Base-by-base conservation (phyloP, 2,797 vertebrate genomes). In the Danio tinwini region DNA sequence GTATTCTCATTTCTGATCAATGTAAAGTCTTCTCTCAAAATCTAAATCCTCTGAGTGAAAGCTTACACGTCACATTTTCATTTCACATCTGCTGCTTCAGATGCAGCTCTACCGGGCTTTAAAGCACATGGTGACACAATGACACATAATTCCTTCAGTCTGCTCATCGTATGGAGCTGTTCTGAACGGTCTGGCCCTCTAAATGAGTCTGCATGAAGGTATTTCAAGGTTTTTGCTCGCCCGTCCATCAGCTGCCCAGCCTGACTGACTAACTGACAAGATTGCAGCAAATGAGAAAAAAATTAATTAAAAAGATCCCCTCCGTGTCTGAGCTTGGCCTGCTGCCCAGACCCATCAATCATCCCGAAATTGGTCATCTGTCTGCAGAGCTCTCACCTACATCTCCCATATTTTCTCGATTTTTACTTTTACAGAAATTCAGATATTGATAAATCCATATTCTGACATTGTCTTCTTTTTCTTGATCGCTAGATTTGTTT, bases 241-340 rank as follows among this genome's bases (percentile, higher is more conserved):
- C 53, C 3, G 13, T 39, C 62, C 42, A 64, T 58, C 78, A 65
- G 42, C 58, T 39, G 58, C 67, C 29, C 58, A 56, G 21, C 2
- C 44, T 19, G 44, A 59, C 29, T 19, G 40, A 67, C 74, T 53
- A 76, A 76, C 74, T 65, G 75, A 68, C 63, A 49, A 45, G 64
- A 78, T 69, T 78, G 29, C 55, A 50, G 64, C 78, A 88, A 92
- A 90, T 88, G 80, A 90, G 90, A 87, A 86, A 86, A 67, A 85
- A 89, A 90, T 87, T 11, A 91, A 88, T 90, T 78, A 89, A 85
- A 83, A 83, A 83, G 82, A 77, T 59, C 7, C 56, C 76, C 76
- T 69, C 58, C 44, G 65, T 21, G 40, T 65, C 73, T 12, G 45
- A 65, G 3, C 6, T 63, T 91, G 88, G 88, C 87, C 44, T 78